Base-by-base conservation (phyloP, 2,888 invertebrate genomes). In the Leptopterna dolabrata region DNA sequence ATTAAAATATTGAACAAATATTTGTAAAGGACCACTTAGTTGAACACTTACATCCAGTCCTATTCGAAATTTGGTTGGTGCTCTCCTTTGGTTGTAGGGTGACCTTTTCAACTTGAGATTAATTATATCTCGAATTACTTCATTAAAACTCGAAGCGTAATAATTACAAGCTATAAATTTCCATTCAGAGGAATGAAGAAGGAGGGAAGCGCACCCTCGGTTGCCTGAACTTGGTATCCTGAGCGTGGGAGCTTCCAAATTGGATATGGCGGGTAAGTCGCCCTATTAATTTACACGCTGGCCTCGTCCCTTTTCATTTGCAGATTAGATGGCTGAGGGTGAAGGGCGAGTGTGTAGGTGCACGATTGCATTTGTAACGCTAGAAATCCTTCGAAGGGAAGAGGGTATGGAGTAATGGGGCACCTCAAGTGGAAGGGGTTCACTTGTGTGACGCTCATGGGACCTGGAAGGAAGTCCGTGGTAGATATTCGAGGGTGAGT, bases 221-320 rank as follows among this genome's bases (percentile, higher is more conserved):
- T 24, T 9, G 9, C 7, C 63, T 19, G 36, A 36, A 19, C 24
- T 63, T 63, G 63, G 36, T 24, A 45, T 45, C 47, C 36, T 14
- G 29, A 9, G 36, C n/a, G 78, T 45, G 78, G 78, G 45, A 27
- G 43, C 47, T 55, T 43, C 36, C 76, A 73, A 85, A 85, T 85
- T 71, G 43, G 76, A 85, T 73, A 76, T 73, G 76, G 76, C 76
- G 76, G 85, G 73, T 55, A 45, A 85, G 73, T 76, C 76, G 85
- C 47, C 73, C 85, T 73, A 85, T 85, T 85, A 85, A 85, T 85
- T 85, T 85, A 73, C 85, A 85, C 85, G 85, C 85, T 47, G 85
- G 85, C 29, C 29, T 13, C 3, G 71, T 19, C 85, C 85, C 85
- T 73, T 85, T 85, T 85, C 85, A 85, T 85, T 85, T 85, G 85